These are phyloP conservation scores for Procavia capensis DNA, from an alignment of 2,113 vertebrate species.

Conservation along the genomic window DNA sequence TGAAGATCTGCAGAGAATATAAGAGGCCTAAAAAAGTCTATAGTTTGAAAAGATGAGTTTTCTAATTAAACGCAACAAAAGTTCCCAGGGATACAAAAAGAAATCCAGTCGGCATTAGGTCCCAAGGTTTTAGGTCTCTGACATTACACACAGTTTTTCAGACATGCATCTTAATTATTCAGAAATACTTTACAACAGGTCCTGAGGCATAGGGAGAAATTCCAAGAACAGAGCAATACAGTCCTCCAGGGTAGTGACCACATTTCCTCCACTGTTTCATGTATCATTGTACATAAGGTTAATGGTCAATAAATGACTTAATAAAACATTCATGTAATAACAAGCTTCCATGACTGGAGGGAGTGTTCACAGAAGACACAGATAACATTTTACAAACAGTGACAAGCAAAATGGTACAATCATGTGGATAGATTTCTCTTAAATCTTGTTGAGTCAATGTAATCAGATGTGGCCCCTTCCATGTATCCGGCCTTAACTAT, in stretches of 20 bases:
- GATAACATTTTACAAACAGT: slow-evolving; percentile 66
- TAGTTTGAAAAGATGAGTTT: slow-evolving; percentile 55
- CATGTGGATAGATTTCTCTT: slow-evolving; percentile 48
- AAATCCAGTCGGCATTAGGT: not conserved
- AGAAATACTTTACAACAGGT: slow-evolving; percentile 37
- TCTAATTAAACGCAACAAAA: slow-evolving; percentile 56
- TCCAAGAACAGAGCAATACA: not conserved
- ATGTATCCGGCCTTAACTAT: not conserved
- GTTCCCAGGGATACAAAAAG: slow-evolving; percentile 39
- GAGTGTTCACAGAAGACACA: slow-evolving; percentile 55
- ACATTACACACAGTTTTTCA: slow-evolving; percentile 54
- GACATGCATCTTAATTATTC: slow-evolving; percentile 61
- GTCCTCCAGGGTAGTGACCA: not conserved
- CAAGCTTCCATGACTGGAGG: slow-evolving; percentile 57
- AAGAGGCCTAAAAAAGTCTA: slow-evolving; percentile 12
- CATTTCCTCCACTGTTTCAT: slow-evolving; percentile 27
- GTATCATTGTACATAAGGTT: not conserved
- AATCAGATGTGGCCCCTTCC: slow-evolving; percentile 42
- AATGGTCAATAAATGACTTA: slow-evolving; percentile 66
- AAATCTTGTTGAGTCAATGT: slow-evolving; percentile 37
- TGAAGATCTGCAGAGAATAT: slow-evolving; percentile 59
- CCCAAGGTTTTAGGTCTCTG: slow-evolving; percentile 39
- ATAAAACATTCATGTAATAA: slow-evolving; percentile 62
- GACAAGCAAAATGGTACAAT: slow-evolving; percentile 66
- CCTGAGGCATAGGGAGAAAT: not conserved